Evolutionary conservation across 2,113 vertebrate species (phyloP).

Genomic region (Aspiorhynchus laticeps): DNA sequence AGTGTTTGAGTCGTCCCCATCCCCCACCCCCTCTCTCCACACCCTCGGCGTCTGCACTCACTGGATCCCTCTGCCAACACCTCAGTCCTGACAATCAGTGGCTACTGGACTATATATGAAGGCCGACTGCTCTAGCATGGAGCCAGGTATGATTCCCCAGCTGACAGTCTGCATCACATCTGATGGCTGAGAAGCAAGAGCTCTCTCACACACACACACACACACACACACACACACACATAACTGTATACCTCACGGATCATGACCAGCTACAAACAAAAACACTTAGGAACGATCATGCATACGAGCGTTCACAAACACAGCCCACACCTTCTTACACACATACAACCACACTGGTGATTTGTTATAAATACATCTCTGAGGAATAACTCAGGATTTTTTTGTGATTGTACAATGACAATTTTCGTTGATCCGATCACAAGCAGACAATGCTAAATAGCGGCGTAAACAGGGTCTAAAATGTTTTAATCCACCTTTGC

Average conservation of each 20-base stretch:
- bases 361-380: neutral
- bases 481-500: neutral
- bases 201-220: slow-evolving; percentile 24
- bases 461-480: neutral
- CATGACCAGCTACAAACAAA: slow-evolving; percentile 50
- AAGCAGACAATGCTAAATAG: neutral
- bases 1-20: slow-evolving; percentile 51
- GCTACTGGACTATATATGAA: slow-evolving; percentile 56
- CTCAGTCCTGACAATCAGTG: slow-evolving; percentile 59
- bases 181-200: slow-evolving; percentile 49
- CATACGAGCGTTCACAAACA: neutral
- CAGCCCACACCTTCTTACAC: neutral
- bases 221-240: slow-evolving; percentile 23
- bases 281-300: slow-evolving; percentile 37
- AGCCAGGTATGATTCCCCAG: slow-evolving; percentile 59
- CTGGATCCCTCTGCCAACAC: slow-evolving; percentile 58
- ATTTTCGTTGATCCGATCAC: neutral
- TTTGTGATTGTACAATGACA: neutral
- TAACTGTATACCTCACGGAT: slow-evolving; percentile 17
- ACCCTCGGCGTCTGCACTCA: slow-evolving; percentile 53
- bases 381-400: neutral
- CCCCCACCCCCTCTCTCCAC: slow-evolving; percentile 48
- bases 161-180: slow-evolving; percentile 60
- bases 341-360: neutral
- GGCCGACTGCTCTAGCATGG: slow-evolving; percentile 57